Percentiles rank a stretch among this genome's conserved stretches.
These are phyloP conservation scores for Felis catus DNA, from an alignment of 2,113 vertebrate genomes.

Conservation along the genomic window F.catus_Fca126_mat1.0 CM031413.1:99282001-99282500, in stretches of 20 bases:
- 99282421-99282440: slow-evolving; percentile 68
- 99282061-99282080: not conserved
- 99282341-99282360: slow-evolving; percentile 35
- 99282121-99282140: slow-evolving; percentile 40
- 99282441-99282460: slow-evolving; percentile 73
- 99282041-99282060: not conserved
- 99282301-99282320: not conserved
- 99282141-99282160: not conserved
- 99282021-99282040: not conserved
- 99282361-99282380: not conserved
- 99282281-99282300: slow-evolving; percentile 29
- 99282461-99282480: slow-evolving; percentile 83
- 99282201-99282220: slow-evolving; percentile 48
- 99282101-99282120: slow-evolving; percentile 45
- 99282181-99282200: slow-evolving; percentile 49
- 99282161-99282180: not conserved
- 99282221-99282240: slow-evolving; percentile 62
- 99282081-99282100: not conserved
- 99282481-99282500: slow-evolving; percentile 80
- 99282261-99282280: slow-evolving; percentile 54
- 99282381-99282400: slow-evolving; percentile 68
- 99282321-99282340: not conserved
- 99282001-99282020: not conserved
- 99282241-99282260: slow-evolving; percentile 43
- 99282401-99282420: slow-evolving; percentile 76